Evolutionary conservation across 2,797 vertebrate species (phyloP).

Genomic region (Oophaga sylvatica): DNA sequence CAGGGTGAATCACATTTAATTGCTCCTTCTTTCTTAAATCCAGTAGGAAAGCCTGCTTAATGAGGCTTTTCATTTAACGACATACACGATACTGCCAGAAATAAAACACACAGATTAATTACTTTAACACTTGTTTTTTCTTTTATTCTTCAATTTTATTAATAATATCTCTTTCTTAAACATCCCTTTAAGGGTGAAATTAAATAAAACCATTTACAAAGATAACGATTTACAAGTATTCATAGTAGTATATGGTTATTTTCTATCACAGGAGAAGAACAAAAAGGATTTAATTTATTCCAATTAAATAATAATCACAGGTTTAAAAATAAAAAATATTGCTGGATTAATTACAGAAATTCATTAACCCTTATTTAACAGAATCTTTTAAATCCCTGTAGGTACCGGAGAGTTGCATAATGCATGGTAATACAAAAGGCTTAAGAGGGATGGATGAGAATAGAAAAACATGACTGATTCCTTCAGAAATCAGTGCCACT

Average conservation of each 20-base stretch:
- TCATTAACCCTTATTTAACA: conserved; percentile 16
- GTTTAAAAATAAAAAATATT: conserved; percentile 3
- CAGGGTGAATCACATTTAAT: conserved; percentile 29
- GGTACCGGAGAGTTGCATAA: neutral
- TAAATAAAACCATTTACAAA: conserved; percentile 85
- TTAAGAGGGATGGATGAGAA: neutral
- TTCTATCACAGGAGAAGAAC: conserved; percentile 70
- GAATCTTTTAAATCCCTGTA: neutral
- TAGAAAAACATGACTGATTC: neutral
- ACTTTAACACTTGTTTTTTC: conserved; percentile 61
- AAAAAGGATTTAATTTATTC: neutral
- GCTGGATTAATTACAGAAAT: conserved; percentile 47
- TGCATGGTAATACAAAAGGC: neutral
- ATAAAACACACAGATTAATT: conserved; percentile 60
- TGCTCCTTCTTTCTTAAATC: neutral
- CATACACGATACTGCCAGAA: conserved; percentile 21
- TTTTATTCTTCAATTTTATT: conserved; percentile 72
- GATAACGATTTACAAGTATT: conserved; percentile 83
- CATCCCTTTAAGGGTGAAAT: conserved; percentile 85
- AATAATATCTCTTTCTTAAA: conserved; percentile 76
- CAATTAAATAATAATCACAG: conserved; percentile 39
- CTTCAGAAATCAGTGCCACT: neutral
- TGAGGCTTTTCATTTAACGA: conserved; percentile 38
- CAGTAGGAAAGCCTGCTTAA: conserved; percentile 28
- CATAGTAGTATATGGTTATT: conserved; percentile 73